phyloP scores from a whole-genome alignment of 2,113 vertebrate genomes.

The Genyomyrus donnyi region DNA sequence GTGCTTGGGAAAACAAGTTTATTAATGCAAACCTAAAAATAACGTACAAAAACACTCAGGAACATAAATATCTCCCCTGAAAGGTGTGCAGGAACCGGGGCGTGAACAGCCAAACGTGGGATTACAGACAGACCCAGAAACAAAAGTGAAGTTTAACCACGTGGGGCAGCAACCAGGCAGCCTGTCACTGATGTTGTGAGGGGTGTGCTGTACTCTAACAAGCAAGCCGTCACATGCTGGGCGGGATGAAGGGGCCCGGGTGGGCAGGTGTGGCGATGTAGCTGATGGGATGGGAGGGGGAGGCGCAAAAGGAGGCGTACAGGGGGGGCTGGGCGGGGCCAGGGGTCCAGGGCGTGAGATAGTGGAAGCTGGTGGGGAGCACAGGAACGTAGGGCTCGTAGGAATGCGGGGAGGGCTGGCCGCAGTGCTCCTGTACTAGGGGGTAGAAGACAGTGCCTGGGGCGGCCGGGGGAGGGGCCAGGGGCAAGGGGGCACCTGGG shows the following conservation, averaged over 20 bases:
- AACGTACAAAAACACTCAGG: not conserved
- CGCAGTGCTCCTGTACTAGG: slow-evolving; percentile 67
- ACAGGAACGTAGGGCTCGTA: slow-evolving; percentile 73
- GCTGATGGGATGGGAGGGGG: slow-evolving; percentile 54
- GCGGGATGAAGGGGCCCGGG: slow-evolving; percentile 30
- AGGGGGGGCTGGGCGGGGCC: slow-evolving; percentile 49
- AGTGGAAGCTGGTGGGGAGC: slow-evolving; percentile 57
- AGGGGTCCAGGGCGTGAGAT: slow-evolving; percentile 61
- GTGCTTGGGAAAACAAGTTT: not conserved
- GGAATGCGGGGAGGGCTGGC: slow-evolving; percentile 55
- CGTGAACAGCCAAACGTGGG: not conserved
- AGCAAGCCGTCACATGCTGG: not conserved
- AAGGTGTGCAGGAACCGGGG: not conserved
- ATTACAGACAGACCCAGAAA: not conserved
- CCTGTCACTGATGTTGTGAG: not conserved
- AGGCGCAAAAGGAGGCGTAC: slow-evolving; percentile 54
- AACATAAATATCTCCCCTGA: not conserved
- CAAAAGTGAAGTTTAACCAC: not conserved
- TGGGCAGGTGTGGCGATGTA: slow-evolving; percentile 66
- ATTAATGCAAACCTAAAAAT: not conserved
- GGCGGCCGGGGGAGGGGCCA: slow-evolving; percentile 55
- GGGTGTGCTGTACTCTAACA: not conserved
- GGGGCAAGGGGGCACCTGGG: slow-evolving; percentile 60
- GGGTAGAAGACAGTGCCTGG: slow-evolving; percentile 63
- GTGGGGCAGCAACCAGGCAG: not conserved